Percentiles rank a stretch among this genome's conserved stretches.
Conservation (phyloP, 2,888 invertebrate species). For the Aleiodes leptofemur region DNA sequence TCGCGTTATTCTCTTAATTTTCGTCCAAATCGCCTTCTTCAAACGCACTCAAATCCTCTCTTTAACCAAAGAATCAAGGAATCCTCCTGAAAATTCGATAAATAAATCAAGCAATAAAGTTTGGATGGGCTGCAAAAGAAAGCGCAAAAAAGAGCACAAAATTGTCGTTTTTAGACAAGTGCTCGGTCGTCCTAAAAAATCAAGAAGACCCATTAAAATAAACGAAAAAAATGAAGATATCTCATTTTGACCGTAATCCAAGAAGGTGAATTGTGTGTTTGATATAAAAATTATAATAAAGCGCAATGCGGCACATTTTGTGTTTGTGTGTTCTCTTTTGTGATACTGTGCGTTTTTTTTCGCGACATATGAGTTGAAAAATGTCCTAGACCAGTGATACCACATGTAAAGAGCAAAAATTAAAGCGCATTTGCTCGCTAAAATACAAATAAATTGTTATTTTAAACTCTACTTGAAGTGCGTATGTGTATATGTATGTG, state of each 20-base stretch:
- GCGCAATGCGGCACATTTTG: slow-evolving; percentile 64
- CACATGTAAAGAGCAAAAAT: no score
- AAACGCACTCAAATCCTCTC: background rate
- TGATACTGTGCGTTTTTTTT: slow-evolving; percentile 12
- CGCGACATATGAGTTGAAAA: slow-evolving; percentile 30
- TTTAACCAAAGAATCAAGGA: no score
- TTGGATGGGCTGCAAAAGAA: slow-evolving; percentile 73
- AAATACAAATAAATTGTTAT: no score
- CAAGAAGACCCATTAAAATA: slow-evolving; percentile 35
- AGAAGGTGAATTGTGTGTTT: no score
- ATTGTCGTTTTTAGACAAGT: slow-evolving; percentile 16
- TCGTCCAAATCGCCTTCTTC: background rate
- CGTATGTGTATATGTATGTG: no score
- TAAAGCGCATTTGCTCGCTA: no score
- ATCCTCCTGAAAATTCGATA: background rate
- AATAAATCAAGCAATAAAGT: slow-evolving; percentile 23
- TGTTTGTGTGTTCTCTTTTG: background rate
- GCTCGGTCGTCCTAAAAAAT: background rate
- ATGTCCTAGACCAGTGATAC: slow-evolving; percentile 33
- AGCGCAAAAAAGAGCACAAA: slow-evolving; percentile 66
- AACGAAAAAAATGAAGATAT: background rate
- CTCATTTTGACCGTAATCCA: no score
- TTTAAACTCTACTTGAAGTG: no score
- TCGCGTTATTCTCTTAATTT: no score
- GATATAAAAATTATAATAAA: slow-evolving; percentile 39